phyloP scores from a whole-genome alignment of 2,797 vertebrate genomes.

The Rhadinocentrus ornatus region DNA sequence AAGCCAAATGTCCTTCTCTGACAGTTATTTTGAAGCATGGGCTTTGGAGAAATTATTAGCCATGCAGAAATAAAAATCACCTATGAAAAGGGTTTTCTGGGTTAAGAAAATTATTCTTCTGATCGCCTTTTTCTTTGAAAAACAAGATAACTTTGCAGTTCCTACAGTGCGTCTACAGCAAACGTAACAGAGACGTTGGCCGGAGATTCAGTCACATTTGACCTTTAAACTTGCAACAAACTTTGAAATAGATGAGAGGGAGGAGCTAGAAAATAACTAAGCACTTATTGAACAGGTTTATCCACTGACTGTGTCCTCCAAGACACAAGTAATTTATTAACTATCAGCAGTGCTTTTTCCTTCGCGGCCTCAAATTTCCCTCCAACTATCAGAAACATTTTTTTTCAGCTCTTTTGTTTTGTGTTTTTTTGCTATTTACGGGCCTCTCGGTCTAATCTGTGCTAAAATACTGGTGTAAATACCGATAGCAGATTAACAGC shows the following conservation, averaged over 20 bases:
- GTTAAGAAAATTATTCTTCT: not conserved
- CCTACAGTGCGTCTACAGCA: no score
- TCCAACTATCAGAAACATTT: constrained; percentile 1
- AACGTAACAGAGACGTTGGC: not conserved
- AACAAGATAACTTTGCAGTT: not conserved
- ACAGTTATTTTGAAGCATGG: not conserved
- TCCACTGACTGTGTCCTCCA: constrained; percentile 1
- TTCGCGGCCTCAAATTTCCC: constrained; percentile 15
- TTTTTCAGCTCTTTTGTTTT: constrained; percentile 4
- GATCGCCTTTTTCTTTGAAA: constrained; percentile 5
- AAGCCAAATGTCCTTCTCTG: constrained; percentile 38
- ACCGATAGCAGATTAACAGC: constrained; percentile 24
- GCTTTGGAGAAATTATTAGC: not conserved
- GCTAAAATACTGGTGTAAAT: not conserved
- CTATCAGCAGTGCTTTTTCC: not conserved
- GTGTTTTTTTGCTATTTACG: constrained; percentile 31
- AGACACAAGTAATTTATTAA: constrained; percentile 49
- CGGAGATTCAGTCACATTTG: constrained; percentile 8
- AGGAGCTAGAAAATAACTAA: constrained; percentile 22
- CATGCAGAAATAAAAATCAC: constrained; percentile 20
- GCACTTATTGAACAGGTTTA: constrained; percentile 37
- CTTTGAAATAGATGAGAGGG: constrained; percentile 17
- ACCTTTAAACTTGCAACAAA: constrained; percentile 37
- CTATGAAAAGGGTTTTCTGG: not conserved
- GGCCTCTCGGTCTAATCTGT: not conserved